Percentiles rank a stretch among this genome's conserved stretches.
Conservation (phyloP, 2,113 vertebrate genomes). For the Cebidichthys violaceus region DNA sequence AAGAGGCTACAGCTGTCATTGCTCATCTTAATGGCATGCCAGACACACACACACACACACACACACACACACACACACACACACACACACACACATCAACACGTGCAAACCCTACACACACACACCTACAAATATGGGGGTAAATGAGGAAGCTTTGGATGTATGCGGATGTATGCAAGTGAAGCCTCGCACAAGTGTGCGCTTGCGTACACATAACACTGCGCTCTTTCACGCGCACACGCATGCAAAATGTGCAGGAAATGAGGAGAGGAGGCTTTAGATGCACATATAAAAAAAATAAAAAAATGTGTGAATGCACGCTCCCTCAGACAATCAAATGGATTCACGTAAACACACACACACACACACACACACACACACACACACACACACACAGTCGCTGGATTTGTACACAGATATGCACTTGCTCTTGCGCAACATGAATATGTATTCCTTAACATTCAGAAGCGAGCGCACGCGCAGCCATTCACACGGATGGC, state of each 20-base stretch:
- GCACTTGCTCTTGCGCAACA: slow-evolving; percentile 50
- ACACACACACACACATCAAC: background rate
- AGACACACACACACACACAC: slow-evolving; percentile 28
- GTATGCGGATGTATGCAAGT: slow-evolving; percentile 52
- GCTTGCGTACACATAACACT: slow-evolving; percentile 28
- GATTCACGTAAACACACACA: slow-evolving; percentile 52
- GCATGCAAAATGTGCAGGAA: slow-evolving; percentile 71
- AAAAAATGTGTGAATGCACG: slow-evolving; percentile 69
- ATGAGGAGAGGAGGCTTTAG: slow-evolving; percentile 63
- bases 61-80: slow-evolving; percentile 9
- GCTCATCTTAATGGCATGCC: slow-evolving; percentile 76
- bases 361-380: slow-evolving; percentile 60
- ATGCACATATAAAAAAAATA: slow-evolving; percentile 61
- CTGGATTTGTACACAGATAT: slow-evolving; percentile 57
- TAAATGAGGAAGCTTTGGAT: slow-evolving; percentile 69
- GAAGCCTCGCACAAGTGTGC: slow-evolving; percentile 36
- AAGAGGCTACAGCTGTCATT: slow-evolving; percentile 83
- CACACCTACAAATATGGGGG: slow-evolving; percentile 52
- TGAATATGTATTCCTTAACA: slow-evolving; percentile 72
- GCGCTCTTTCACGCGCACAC: slow-evolving; percentile 24
- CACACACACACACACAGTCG: slow-evolving; percentile 55
- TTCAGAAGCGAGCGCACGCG: slow-evolving; percentile 50
- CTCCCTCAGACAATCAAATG: slow-evolving; percentile 57
- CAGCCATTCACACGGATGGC: slow-evolving; percentile 55
- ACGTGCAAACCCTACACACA: slow-evolving; percentile 26